These are phyloP conservation scores for Erebia palarica DNA, from an alignment of 2,888 invertebrate genomes.

Conservation along the genomic window DNA sequence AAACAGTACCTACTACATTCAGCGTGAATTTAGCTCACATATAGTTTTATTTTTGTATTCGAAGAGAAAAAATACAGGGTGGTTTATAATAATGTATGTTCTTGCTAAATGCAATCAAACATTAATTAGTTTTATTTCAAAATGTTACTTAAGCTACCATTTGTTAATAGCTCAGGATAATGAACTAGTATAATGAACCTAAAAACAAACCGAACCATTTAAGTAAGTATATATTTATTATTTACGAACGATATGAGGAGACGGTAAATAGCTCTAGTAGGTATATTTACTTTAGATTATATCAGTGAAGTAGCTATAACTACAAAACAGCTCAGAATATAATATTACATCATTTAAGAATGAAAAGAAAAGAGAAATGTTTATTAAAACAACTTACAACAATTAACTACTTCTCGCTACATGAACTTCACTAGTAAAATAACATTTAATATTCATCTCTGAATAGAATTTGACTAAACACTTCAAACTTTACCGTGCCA, in stretches of 20 bases:
- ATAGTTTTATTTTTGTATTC: constrained; percentile 24
- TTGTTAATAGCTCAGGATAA: too few relatives aligned
- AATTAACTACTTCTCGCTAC: constrained; percentile 31
- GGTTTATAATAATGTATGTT: constrained; percentile 48
- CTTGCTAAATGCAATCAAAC: background rate
- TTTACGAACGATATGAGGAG: background rate
- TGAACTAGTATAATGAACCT: too few relatives aligned
- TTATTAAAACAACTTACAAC: constrained; percentile 21
- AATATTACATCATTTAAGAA: background rate
- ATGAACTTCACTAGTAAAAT: constrained; percentile 18
- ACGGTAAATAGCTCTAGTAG: too few relatives aligned
- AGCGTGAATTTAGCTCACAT: background rate
- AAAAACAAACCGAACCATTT: too few relatives aligned
- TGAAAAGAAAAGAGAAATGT: constrained; percentile 11
- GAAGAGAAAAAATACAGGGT: constrained; percentile 57
- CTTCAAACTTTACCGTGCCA: constrained; percentile 76
- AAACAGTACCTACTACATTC: constrained; percentile 33
- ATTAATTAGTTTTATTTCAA: background rate
- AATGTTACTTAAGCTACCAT: too few relatives aligned
- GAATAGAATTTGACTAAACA: constrained; percentile 50
- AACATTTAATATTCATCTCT: constrained; percentile 31
- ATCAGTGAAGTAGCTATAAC: background rate
- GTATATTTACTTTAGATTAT: background rate
- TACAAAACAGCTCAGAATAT: constrained; percentile 1
- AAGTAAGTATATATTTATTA: too few relatives aligned